phyloP scores from a whole-genome alignment of 2,888 invertebrate genomes.

The Atethmia centrago region DNA sequence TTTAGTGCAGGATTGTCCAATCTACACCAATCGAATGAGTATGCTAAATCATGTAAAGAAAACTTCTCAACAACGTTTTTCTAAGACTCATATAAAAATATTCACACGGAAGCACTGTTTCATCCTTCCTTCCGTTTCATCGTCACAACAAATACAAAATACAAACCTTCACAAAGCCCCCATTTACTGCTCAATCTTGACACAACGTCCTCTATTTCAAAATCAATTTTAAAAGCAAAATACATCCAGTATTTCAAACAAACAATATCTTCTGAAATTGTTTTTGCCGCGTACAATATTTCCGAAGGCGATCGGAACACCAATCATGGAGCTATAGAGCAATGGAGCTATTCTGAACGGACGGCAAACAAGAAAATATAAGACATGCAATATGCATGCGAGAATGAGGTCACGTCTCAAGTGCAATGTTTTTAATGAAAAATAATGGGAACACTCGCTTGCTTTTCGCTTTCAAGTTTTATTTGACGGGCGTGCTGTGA shows the following conservation, averaged over 20 bases:
- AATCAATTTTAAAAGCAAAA: slow-evolving; percentile 69
- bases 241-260: slow-evolving; percentile 66
- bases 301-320: slow-evolving; percentile 65
- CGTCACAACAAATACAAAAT: slow-evolving; percentile 47
- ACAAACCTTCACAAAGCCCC: slow-evolving; percentile 47
- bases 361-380: slow-evolving; percentile 67
- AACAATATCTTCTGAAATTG: slow-evolving; percentile 68
- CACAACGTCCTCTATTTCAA: slow-evolving; percentile 65
- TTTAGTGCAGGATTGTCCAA: background rate
- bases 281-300: slow-evolving; percentile 67
- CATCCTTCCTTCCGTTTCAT: slow-evolving; percentile 13
- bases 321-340: slow-evolving; percentile 59
- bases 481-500: slow-evolving; percentile 59
- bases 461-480: slow-evolving; percentile 57
- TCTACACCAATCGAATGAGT: background rate
- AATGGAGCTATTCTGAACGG: slow-evolving; percentile 58
- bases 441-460: slow-evolving; percentile 64
- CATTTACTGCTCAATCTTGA: slow-evolving; percentile 64
- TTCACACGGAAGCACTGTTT: slow-evolving; percentile 1
- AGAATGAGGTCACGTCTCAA: slow-evolving; percentile 66
- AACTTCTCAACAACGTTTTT: background rate
- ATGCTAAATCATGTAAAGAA: background rate
- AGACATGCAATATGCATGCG: slow-evolving; percentile 66
- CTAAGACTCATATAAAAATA: slow-evolving; percentile 10
- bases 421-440: slow-evolving; percentile 67